phyloP scores from a whole-genome alignment of 2,797 vertebrate species.

The Triplophysa yarkandensis region DNA sequence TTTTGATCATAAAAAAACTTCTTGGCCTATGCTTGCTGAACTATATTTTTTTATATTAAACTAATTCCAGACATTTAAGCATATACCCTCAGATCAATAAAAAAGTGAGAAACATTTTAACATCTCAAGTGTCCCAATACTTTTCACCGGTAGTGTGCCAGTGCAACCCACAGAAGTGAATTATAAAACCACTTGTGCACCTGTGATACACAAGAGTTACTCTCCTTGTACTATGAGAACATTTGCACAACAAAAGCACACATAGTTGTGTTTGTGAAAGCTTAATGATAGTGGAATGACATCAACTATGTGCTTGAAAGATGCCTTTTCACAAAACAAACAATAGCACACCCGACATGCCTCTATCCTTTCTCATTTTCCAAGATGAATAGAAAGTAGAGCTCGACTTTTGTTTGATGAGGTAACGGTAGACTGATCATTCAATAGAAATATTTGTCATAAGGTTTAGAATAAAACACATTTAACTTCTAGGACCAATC shows the following conservation, averaged over 20 bases:
- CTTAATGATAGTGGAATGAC: slow-evolving; percentile 10
- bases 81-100: no score
- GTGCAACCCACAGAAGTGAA: background rate
- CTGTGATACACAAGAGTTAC: background rate
- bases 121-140: no score
- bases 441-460: background rate
- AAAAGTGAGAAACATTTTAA: no score
- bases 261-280: slow-evolving; percentile 17
- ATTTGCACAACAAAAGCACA: slow-evolving; percentile 21
- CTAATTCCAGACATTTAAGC: no score
- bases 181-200: background rate
- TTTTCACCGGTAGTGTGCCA: no score
- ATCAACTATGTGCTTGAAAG: slow-evolving; percentile 9
- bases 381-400: slow-evolving; percentile 12
- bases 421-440: slow-evolving; percentile 12
- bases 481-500: slow-evolving; percentile 1
- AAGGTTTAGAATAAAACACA: background rate
- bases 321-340: slow-evolving; percentile 21
- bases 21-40: no score
- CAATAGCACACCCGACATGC: slow-evolving; percentile 27
- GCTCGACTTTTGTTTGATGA: slow-evolving; percentile 7
- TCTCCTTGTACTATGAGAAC: background rate
- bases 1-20: no score
- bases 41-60: no score
- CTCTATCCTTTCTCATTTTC: background rate